These are phyloP conservation scores for Phlogophora meticulosa DNA, from an alignment of 2,888 invertebrate genomes.

Conservation along the genomic window DNA sequence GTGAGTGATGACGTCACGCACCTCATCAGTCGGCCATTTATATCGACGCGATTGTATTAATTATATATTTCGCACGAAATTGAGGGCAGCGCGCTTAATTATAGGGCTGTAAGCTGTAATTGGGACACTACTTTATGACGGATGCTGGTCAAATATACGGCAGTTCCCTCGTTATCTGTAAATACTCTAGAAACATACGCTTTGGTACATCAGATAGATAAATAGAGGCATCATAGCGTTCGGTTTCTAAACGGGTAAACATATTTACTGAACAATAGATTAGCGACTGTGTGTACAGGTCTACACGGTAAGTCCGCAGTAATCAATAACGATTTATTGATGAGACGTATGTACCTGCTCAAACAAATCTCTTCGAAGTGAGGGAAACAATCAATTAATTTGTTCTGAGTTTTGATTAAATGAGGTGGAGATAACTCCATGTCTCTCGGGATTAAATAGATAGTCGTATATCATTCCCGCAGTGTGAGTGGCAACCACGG, in stretches of 20 bases:
- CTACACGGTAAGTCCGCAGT: conserved; percentile 2
- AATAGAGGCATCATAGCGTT: conserved; percentile 18
- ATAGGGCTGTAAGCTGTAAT: conserved; percentile 66
- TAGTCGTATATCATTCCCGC: background rate
- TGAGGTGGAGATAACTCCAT: background rate
- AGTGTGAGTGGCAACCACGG: too few species aligned
- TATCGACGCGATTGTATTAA: conserved; percentile 59
- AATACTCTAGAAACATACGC: conserved; percentile 29
- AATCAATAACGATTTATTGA: conserved; percentile 24
- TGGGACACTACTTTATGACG: conserved; percentile 65
- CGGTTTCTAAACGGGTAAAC: conserved; percentile 19
- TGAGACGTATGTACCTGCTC: background rate
- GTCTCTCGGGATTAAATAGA: background rate
- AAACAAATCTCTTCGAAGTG: conserved; percentile 1
- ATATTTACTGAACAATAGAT: conserved; percentile 25
- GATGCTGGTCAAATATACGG: conserved; percentile 36
- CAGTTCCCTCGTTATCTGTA: background rate
- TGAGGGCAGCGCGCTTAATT: conserved; percentile 66
- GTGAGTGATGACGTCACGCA: conserved; percentile 39
- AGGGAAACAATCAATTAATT: background rate
- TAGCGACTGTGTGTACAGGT: conserved; percentile 11
- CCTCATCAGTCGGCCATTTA: conserved; percentile 62
- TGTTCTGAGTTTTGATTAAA: background rate
- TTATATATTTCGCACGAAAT: conserved; percentile 66
- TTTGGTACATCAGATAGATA: conserved; percentile 12